Conservation (phyloP, 2,888 invertebrate genomes). For the Schizaphis graminum region DNA sequence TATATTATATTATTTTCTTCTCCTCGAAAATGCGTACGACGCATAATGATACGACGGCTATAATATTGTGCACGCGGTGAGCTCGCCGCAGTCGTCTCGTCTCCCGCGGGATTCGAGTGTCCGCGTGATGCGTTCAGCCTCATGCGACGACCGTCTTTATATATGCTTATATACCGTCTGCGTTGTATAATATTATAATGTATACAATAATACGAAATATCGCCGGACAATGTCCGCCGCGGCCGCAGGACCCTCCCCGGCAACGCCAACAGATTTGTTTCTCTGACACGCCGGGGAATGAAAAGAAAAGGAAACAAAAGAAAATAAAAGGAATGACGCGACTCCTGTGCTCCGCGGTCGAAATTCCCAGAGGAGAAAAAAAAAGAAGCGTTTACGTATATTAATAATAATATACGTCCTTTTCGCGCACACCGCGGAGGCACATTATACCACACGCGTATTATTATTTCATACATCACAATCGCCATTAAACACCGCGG, state of each 20-base stretch:
- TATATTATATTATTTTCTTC: neutral
- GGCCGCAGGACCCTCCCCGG: neutral
- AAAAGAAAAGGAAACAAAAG: neutral
- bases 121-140: neutral
- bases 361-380: constrained; percentile 52
- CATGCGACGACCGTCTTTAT: neutral
- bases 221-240: constrained; percentile 44
- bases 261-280: constrained; percentile 19
- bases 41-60: neutral
- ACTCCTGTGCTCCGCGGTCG: neutral
- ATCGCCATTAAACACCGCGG: neutral
- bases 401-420: neutral
- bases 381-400: neutral
- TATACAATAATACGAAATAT: neutral
- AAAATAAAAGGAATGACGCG: neutral
- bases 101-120: constrained; percentile 7
- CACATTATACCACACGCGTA: neutral
- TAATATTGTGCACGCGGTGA: neutral
- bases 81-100: neutral
- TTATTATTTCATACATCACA: neutral
- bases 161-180: neutral
- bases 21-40: neutral
- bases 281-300: neutral
- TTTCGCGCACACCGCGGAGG: neutral
- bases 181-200: too few species aligned